A percentile compares a stretch with the other conserved stretches of the same genome.
phyloP scores from a whole-genome alignment of 2,113 vertebrate species.

The Formicarius rufipectus region DNA sequence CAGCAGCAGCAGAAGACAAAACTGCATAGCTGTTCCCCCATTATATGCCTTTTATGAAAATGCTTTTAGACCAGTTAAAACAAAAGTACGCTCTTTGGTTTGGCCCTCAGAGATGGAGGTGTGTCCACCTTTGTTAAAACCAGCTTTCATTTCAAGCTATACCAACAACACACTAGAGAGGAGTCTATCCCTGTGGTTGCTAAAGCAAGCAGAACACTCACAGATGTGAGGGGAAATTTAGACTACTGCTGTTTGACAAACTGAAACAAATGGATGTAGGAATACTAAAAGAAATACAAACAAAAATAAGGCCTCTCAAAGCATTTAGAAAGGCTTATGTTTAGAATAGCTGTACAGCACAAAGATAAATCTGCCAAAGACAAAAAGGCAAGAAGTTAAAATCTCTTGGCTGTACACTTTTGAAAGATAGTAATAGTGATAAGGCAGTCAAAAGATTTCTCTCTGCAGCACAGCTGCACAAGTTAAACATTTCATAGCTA shows the following conservation, averaged over 20 bases:
- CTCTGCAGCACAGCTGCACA: not conserved
- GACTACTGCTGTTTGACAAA: not conserved
- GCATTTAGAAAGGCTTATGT: not conserved
- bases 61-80: not conserved
- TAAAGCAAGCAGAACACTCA: not conserved
- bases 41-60: not conserved
- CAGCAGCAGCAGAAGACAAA: not conserved
- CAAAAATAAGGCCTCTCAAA: not conserved
- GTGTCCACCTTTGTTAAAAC: not conserved
- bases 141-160: not conserved
- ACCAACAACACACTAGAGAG: not conserved
- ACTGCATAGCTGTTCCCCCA: not conserved
- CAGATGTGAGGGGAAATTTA: not conserved
- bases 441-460: not conserved
- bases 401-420: not conserved
- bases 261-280: not conserved
- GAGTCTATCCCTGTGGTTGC: not conserved
- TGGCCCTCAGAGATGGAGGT: rapidly evolving
- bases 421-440: not conserved
- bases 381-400: conserved; percentile 26
- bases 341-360: not conserved
- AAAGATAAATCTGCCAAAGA: not conserved
- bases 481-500: not conserved
- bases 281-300: not conserved
- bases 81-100: not conserved